Evolutionary conservation across 2,888 invertebrate genomes (phyloP).

Genomic region (Lamellibrachia columna): DNA sequence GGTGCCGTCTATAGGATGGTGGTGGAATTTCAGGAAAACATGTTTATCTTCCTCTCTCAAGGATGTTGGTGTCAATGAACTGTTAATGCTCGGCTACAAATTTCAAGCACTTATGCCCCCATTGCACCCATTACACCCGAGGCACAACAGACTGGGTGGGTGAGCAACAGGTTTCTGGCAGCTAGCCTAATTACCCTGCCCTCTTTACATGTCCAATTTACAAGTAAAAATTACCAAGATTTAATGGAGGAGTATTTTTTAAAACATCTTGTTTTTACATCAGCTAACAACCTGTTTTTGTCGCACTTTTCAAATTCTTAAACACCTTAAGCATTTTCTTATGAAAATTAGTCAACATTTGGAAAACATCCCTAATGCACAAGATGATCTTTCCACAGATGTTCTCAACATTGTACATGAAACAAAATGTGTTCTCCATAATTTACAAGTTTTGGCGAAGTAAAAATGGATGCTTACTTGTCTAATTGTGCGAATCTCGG

Average conservation of each 20-base stretch:
- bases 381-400: background rate
- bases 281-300: background rate
- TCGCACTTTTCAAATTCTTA: background rate
- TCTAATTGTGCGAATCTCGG: constrained; percentile 5
- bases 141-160: background rate
- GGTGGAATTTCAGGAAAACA: background rate
- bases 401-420: background rate
- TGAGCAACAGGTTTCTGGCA: background rate
- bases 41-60: background rate
- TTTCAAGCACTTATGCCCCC: background rate
- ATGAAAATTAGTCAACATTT: background rate
- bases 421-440: background rate
- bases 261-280: background rate
- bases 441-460: background rate
- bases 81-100: background rate
- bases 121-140: background rate
- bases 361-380: background rate
- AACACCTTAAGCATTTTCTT: no score
- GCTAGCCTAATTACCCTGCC: background rate
- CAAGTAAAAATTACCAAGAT: background rate
- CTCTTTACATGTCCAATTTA: background rate
- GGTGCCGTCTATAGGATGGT: background rate
- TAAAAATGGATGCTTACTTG: background rate
- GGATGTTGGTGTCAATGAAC: background rate
- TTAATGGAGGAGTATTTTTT: background rate